Conservation (phyloP, 2,888 invertebrate species). For the Nomada ferruginata region DNA sequence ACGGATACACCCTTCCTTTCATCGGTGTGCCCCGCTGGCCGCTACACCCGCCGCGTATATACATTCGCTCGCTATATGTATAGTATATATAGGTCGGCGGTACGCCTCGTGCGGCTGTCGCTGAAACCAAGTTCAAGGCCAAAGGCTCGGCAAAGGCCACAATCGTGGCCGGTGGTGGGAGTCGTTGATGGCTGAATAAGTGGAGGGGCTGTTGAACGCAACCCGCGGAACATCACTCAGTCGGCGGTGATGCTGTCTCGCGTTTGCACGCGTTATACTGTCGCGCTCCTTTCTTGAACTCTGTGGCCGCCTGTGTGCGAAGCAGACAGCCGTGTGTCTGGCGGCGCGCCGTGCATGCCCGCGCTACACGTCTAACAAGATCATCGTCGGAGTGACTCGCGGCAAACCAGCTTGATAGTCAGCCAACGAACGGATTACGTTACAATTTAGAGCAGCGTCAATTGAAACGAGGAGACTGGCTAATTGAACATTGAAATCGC, state of each 20-base stretch:
- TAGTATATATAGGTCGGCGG: conserved; percentile 82
- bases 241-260: conserved; percentile 84
- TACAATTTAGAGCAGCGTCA: neutral
- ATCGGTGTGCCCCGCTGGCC: conserved; percentile 57
- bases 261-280: conserved; percentile 80
- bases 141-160: conserved; percentile 84
- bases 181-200: conserved; percentile 82
- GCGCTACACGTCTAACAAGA: conserved; percentile 19
- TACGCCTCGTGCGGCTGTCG: conserved; percentile 83
- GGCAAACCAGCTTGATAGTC: conserved; percentile 49
- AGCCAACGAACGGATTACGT: conserved; percentile 52
- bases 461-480: neutral
- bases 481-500: neutral
- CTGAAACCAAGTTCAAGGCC: conserved; percentile 85
- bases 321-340: conserved; percentile 28
- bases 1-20: conserved; percentile 24
- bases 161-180: conserved; percentile 83
- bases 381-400: conserved; percentile 71
- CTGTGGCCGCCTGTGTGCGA: conserved; percentile 14
- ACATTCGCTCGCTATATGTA: conserved; percentile 69
- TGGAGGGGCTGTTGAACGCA: conserved; percentile 87
- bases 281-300: conserved; percentile 71
- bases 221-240: conserved; percentile 86
- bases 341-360: conserved; percentile 28
- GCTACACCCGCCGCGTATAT: conserved; percentile 66